Evolutionary conservation across 2,797 vertebrate species (phyloP).

Genomic region (Neomorphus geoffroyi): DNA sequence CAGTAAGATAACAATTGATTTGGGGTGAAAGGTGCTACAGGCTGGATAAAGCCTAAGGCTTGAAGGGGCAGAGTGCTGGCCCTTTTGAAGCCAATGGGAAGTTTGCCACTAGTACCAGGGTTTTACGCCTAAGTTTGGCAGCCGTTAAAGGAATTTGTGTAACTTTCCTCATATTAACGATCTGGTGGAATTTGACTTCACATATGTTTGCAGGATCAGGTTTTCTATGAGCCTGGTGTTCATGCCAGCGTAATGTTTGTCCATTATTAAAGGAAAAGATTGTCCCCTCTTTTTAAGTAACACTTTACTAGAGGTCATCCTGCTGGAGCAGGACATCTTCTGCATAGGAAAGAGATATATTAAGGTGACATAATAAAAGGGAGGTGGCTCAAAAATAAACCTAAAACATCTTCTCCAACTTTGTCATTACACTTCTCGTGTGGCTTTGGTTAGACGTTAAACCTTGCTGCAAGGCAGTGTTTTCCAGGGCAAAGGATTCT

Average conservation of each 20-base stretch:
- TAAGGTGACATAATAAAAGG: neutral
- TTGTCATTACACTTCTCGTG: neutral
- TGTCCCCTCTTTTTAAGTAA: neutral
- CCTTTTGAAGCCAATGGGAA: neutral
- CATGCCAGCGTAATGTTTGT: neutral
- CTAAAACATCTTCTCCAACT: neutral
- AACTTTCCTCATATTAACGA: neutral
- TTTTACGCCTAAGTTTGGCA: conserved; percentile 2
- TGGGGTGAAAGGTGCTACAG: neutral
- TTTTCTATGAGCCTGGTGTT: neutral
- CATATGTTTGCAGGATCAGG: neutral
- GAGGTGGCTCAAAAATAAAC: neutral
- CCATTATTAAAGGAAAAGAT: neutral
- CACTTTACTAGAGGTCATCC: neutral
- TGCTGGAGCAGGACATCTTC: neutral
- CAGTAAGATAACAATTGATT: neutral
- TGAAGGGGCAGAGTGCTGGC: neutral
- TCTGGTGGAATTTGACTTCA: neutral
- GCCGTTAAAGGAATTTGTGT: neutral
- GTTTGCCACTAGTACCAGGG: neutral
- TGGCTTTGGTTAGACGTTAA: neutral
- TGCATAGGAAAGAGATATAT: neutral
- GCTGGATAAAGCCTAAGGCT: neutral
- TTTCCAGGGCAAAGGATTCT: neutral
- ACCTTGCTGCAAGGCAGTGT: neutral